These are phyloP conservation scores for Caenorhabditis afra DNA, from an alignment of 2,888 invertebrate genomes.

Conservation along the genomic window DNA sequence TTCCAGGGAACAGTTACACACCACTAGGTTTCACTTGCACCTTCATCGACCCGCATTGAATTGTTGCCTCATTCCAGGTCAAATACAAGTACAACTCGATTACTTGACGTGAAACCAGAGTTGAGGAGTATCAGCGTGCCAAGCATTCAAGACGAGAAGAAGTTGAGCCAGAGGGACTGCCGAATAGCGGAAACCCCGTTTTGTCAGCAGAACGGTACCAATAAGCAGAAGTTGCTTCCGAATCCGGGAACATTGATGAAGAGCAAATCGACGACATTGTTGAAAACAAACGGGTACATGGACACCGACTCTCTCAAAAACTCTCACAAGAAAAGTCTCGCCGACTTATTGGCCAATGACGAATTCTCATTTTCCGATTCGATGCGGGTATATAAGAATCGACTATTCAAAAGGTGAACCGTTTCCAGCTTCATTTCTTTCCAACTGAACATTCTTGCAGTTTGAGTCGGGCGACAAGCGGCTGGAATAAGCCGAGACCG, in stretches of 20 bases:
- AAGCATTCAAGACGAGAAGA: conserved; percentile 59
- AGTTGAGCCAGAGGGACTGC: conserved; percentile 12
- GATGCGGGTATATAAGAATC: conserved; percentile 67
- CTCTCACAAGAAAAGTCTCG: conserved; percentile 50
- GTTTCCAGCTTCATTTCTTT: background rate
- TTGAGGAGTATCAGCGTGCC: conserved; percentile 57
- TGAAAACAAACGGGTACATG: conserved; percentile 58
- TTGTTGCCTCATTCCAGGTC: conserved; percentile 38
- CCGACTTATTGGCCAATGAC: conserved; percentile 48
- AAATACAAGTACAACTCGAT: conserved; percentile 45
- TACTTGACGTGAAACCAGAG: conserved; percentile 59
- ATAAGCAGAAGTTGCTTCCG: conserved; percentile 51
- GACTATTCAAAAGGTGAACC: conserved; percentile 69
- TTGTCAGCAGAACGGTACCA: conserved; percentile 38
- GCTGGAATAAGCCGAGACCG: conserved; percentile 71
- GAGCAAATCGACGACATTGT: conserved; percentile 59
- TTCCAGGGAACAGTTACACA: conserved; percentile 63
- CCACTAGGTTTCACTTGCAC: conserved; percentile 43
- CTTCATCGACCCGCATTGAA: no score
- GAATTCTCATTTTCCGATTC: conserved; percentile 66
- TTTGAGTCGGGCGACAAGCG: conserved; percentile 67
- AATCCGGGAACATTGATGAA: conserved; percentile 54
- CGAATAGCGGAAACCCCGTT: conserved; percentile 15
- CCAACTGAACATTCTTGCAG: conserved; percentile 24
- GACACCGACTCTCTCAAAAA: conserved; percentile 49